phyloP scores from a whole-genome alignment of 2,113 vertebrate species.

The Zosterops lateralis region DNA sequence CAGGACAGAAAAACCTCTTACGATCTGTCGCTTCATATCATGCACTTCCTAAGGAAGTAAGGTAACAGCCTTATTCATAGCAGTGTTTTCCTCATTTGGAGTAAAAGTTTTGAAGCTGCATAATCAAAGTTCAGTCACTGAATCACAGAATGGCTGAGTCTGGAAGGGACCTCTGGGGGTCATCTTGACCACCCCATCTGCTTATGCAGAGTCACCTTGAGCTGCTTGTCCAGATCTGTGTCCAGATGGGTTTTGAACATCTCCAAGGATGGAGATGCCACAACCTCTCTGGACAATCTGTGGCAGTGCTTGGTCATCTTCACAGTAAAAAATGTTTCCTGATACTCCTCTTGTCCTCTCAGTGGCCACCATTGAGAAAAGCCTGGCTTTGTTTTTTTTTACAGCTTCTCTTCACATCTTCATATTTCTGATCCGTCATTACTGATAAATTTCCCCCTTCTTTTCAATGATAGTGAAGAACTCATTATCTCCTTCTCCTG shows the following conservation, averaged over 20 bases:
- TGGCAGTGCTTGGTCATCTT: not conserved
- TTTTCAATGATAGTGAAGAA: not conserved
- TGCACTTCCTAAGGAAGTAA: not conserved
- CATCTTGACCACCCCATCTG: not conserved
- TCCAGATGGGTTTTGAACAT: not conserved
- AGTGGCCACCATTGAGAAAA: not conserved
- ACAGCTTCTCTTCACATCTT: not conserved
- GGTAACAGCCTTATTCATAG: not conserved
- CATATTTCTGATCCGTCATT: not conserved
- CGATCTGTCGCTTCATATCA: not conserved
- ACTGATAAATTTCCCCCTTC: not conserved
- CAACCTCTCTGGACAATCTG: not conserved
- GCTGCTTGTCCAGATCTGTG: accelerated
- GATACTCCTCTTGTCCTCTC: not conserved
- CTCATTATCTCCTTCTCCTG: not conserved
- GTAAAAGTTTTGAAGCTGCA: not conserved
- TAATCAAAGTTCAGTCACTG: not conserved
- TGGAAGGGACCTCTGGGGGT: not conserved
- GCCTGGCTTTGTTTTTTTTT: not conserved
- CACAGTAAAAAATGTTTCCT: not conserved
- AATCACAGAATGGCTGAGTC: not conserved
- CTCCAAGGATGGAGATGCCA: not conserved
- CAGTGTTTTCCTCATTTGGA: not conserved
- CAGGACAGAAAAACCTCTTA: not conserved
- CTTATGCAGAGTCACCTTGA: not conserved